phyloP scores from a whole-genome alignment of 2,888 invertebrate species.

The Trachelus stipa region DNA sequence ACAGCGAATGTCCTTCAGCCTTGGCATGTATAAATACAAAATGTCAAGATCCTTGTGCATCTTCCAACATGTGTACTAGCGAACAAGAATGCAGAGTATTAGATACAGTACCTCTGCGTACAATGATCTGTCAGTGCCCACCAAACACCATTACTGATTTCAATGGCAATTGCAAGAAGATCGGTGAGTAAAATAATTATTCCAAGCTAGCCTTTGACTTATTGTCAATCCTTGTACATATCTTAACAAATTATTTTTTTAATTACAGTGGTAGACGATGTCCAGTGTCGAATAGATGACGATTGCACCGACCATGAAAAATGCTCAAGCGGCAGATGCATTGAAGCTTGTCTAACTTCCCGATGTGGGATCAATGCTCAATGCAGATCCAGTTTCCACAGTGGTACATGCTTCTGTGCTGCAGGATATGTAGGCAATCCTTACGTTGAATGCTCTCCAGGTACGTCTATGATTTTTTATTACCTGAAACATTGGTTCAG shows the following conservation, averaged over 20 bases:
- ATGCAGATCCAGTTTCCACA: constrained; percentile 81
- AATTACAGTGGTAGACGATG: constrained; percentile 13
- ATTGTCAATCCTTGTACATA: background rate
- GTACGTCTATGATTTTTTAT: constrained; percentile 60
- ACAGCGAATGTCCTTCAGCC: constrained; percentile 81
- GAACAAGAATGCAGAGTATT: constrained; percentile 85
- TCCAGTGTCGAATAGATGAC: constrained; percentile 70
- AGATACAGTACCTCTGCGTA: constrained; percentile 83
- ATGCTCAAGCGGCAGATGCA: constrained; percentile 81
- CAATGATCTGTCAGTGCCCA: constrained; percentile 89
- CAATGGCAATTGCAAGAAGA: constrained; percentile 77
- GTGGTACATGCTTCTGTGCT: constrained; percentile 83
- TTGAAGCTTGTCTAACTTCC: constrained; percentile 82
- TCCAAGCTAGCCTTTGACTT: background rate
- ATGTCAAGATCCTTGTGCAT: constrained; percentile 83
- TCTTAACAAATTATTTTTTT: background rate
- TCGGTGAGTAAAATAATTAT: constrained; percentile 53
- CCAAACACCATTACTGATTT: constrained; percentile 81
- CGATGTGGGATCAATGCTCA: constrained; percentile 86
- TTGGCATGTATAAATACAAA: constrained; percentile 81
- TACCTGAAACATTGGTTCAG: background rate
- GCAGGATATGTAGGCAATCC: constrained; percentile 83
- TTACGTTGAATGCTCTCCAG: constrained; percentile 78
- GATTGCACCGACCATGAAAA: constrained; percentile 82
- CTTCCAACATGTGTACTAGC: constrained; percentile 78